Base-by-base conservation (phyloP, 2,113 vertebrate genomes). In the Electrona antarctica region DNA sequence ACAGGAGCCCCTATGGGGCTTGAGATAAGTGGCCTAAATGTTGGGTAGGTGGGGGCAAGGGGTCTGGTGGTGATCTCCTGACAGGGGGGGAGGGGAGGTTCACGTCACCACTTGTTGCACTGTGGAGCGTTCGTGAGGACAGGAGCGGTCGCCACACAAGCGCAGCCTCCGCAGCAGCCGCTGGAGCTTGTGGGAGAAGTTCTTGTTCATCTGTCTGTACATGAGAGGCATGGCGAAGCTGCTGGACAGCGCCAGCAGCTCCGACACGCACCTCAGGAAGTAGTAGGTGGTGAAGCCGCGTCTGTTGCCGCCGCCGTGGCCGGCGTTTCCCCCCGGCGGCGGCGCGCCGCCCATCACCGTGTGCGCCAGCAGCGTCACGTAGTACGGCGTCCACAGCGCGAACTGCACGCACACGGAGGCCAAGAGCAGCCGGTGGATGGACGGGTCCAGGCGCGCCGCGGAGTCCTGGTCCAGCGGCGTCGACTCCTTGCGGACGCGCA, bases 331-430 rank as follows among this genome's bases (percentile, higher is more conserved):
- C 21, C 21, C 21, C 21, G 21, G 21, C 21, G 21, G 21, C 0
- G 80, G 90, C 0, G 89, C 79, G 1, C 91, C 92, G 1, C 91
- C 92, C 0, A 92, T 90, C 12, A 97, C 81, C 0, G 94, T 95
- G 89, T 94, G 95, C 8, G 96, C 94, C 85, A 99, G 84, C 62
- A 99, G 94, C 8, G 84, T 94, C 74, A 94, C 82, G 1, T 99
- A 98, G 76, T 98, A 96, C 0, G 97, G 98, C 0, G 96, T 97
- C 98, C 98, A 99, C 6, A 99, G 91, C 0, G 92, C 87, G 21
- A 99, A 97, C 89, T 99, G 97, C 0, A 96, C 87, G 7, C 95
- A 96, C 69, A 99, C 95, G 0, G 96, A 97, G 49, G 95, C 95
- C 4, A 98, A 93, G 73, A 99, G 87, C 57, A 99, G 93, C 77